Conservation (phyloP, 1,140 invertebrate species). For the Drosophila ercepeae region DNA sequence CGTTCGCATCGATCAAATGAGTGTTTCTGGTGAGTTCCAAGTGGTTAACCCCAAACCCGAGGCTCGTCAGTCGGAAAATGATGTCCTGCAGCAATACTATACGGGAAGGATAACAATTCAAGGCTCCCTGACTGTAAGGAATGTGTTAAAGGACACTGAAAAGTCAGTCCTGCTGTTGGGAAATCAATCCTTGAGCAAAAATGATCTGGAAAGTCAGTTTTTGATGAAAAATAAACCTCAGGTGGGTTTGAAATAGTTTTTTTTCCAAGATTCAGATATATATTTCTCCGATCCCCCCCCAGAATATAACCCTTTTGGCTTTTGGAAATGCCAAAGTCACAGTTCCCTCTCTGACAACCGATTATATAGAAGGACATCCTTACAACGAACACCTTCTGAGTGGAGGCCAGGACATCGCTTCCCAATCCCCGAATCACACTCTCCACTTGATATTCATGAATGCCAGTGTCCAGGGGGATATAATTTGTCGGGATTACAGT, state of each 20-base stretch:
- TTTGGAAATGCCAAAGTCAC: slow-evolving; percentile 62
- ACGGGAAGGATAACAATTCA: slow-evolving; percentile 57
- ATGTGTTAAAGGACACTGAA: slow-evolving; percentile 42
- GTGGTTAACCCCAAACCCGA: slow-evolving; percentile 28
- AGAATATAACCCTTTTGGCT: slow-evolving; percentile 37
- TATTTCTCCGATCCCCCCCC: neutral
- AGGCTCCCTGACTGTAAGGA: slow-evolving; percentile 58
- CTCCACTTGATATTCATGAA: slow-evolving; percentile 67
- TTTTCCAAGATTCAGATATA: neutral
- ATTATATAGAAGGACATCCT: slow-evolving; percentile 50
- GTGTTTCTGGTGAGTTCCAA: slow-evolving; percentile 52
- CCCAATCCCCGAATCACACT: neutral
- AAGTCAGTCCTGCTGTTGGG: slow-evolving; percentile 20
- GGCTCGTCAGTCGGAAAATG: neutral
- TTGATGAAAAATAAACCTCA: slow-evolving; percentile 49
- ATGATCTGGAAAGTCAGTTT: slow-evolving; percentile 29
- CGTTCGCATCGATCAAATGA: slow-evolving; percentile 66
- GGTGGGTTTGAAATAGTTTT: slow-evolving; percentile 22
- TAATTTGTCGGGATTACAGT: slow-evolving; percentile 46
- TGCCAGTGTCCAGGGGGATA: slow-evolving; percentile 47
- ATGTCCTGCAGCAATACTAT: slow-evolving; percentile 67
- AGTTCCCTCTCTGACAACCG: slow-evolving; percentile 27
- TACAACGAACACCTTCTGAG: slow-evolving; percentile 51
- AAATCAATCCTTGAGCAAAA: slow-evolving; percentile 38
- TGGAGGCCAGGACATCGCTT: neutral